Evolutionary conservation across 2,113 vertebrate species (phyloP).

Genomic region (Limnothrissa miodon): DNA sequence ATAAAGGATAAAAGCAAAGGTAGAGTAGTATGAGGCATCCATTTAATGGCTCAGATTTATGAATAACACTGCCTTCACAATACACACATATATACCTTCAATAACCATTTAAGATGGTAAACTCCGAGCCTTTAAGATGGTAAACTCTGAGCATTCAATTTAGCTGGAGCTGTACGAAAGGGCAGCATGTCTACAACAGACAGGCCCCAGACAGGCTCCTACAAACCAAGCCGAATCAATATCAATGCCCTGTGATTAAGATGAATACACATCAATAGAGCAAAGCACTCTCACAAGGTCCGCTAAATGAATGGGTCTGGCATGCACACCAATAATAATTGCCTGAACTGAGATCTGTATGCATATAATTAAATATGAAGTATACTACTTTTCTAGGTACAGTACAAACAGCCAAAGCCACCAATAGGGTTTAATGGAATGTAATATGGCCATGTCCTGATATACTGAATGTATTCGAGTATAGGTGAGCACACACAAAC

Average conservation of each 20-base stretch:
- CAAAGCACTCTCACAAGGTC: background rate
- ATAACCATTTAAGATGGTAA: background rate
- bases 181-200: background rate
- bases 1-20: background rate
- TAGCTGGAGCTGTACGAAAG: background rate
- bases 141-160: background rate
- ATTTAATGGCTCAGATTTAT: background rate
- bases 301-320: slow-evolving; percentile 5
- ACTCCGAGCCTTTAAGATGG: background rate
- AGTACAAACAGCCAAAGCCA: background rate
- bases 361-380: background rate
- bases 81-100: background rate
- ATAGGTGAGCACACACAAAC: no score
- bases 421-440: background rate
- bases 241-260: slow-evolving; percentile 1
- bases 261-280: background rate
- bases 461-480: background rate
- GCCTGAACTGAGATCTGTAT: background rate
- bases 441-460: background rate
- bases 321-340: background rate
- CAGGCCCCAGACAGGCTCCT: background rate
- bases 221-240: background rate
- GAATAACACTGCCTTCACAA: background rate
- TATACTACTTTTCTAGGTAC: background rate
- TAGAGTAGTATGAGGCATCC: background rate